Percentiles rank a stretch among this genome's conserved stretches.
phyloP scores from a whole-genome alignment of 2,113 vertebrate genomes.

The Thamnophis sirtalis region DNA sequence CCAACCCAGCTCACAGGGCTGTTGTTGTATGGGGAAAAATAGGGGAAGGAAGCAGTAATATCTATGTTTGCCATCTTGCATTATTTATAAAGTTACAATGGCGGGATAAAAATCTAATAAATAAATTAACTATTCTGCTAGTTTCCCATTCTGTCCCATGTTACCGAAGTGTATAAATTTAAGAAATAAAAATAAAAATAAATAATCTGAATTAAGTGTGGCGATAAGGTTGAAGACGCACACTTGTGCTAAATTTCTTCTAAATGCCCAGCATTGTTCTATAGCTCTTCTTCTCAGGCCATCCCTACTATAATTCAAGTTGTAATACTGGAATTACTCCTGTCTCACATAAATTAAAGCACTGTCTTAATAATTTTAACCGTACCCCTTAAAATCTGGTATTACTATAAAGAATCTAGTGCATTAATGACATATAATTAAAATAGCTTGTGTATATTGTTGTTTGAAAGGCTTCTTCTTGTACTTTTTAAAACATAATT shows the following conservation, averaged over 20 bases:
- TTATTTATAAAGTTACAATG: neutral
- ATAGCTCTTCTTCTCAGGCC: neutral
- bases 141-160: neutral
- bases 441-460: neutral
- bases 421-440: neutral
- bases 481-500: neutral
- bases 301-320: neutral
- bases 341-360: neutral
- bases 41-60: neutral
- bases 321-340: neutral
- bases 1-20: neutral
- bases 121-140: neutral
- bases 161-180: neutral
- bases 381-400: neutral
- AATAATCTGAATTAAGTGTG: neutral
- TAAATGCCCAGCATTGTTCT: neutral
- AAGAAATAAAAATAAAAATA: neutral
- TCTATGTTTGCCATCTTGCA: neutral
- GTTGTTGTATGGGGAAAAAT: neutral
- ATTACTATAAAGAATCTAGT: neutral
- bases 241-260: neutral
- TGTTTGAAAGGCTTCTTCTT: neutral
- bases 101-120: neutral
- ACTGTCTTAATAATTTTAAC: neutral
- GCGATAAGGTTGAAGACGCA: neutral